phyloP scores from a whole-genome alignment of 2,888 invertebrate species.

The Lydus trimaculatus region DNA sequence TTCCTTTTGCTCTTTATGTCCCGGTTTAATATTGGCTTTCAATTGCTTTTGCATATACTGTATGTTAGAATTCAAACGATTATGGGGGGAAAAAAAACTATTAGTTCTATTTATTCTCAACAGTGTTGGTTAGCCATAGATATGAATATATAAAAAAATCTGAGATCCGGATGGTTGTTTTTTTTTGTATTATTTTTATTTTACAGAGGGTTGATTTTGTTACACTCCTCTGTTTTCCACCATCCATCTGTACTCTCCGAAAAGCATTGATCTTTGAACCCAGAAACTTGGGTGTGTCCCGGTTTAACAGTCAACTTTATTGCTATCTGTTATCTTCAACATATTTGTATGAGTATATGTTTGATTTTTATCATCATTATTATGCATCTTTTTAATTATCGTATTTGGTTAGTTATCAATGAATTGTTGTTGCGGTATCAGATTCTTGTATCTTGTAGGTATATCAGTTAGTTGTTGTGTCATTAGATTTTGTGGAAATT shows the following conservation, averaged over 20 bases:
- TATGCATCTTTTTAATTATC: background rate
- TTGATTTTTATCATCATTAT: background rate
- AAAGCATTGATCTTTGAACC: conserved; percentile 25
- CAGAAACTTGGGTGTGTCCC: conserved; percentile 24
- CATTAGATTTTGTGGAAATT: background rate
- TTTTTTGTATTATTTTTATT: no score
- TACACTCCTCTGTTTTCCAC: conserved; percentile 6
- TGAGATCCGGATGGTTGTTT: no score
- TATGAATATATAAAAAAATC: background rate
- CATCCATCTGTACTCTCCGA: conserved; percentile 6
- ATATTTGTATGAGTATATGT: background rate
- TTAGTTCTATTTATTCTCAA: no score
- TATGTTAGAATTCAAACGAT: background rate
- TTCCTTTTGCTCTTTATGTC: background rate
- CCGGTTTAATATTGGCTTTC: background rate
- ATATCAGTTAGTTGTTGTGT: background rate
- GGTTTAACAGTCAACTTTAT: conserved; percentile 4
- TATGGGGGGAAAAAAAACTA: background rate
- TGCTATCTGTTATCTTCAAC: background rate
- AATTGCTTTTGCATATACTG: background rate
- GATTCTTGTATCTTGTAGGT: background rate
- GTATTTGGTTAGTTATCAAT: background rate
- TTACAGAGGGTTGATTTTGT: background rate
- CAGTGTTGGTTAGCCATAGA: no score
- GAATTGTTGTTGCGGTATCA: background rate